Evolutionary conservation across 2,888 invertebrate species (phyloP), one percentile per base, ranked within the genome.

Genomic region (Ichneumoninae sp.): DNA sequence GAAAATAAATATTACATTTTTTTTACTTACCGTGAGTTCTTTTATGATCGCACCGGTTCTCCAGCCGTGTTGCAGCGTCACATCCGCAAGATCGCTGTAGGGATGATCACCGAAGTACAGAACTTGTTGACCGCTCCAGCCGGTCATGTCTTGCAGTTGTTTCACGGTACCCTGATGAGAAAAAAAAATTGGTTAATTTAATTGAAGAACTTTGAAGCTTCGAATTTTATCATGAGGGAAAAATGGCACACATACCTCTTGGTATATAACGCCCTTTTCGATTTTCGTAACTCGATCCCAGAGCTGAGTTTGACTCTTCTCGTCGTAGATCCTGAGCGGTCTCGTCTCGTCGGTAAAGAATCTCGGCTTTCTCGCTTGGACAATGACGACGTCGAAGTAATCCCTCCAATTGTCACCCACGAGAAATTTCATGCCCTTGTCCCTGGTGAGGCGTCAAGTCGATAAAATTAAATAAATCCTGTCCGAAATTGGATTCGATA

Each of bases 91-190:
- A 94, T 99, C 99, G 91, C 97, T 98, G 94, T 99, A 99, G 0
- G 99, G 99, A 94, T 99, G 99, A 94, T 99, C 99, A 0, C 99
- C 99, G 94, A 99, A 99, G 94, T 99, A 99, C 30, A 99, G 94
- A 60, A 99, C 99, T 90, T 98, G 97, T 90, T 98, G 97, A 0
- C 98, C 98, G 80, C 95, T 95, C 98, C 99, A 99, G 0, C 98
- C 98, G 0, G 98, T 99, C 93, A 99, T 95, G 83, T 98, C 97
- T 94, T 98, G 98, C 47, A 99, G 95, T 92, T 98, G 97, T 89
- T 97, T 97, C 26, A 99, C 97, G 54, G 98, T 99, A 0, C 99
- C 99, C 98, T 98, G 91, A 26, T 10, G 57, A 10, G 22, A 26
- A n/a, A 50, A 7, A 16, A 52, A 19, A 10, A 54, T 19, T 54